Conservation (phyloP, 1,140 invertebrate species). For the Aradophagus sp. region DNA sequence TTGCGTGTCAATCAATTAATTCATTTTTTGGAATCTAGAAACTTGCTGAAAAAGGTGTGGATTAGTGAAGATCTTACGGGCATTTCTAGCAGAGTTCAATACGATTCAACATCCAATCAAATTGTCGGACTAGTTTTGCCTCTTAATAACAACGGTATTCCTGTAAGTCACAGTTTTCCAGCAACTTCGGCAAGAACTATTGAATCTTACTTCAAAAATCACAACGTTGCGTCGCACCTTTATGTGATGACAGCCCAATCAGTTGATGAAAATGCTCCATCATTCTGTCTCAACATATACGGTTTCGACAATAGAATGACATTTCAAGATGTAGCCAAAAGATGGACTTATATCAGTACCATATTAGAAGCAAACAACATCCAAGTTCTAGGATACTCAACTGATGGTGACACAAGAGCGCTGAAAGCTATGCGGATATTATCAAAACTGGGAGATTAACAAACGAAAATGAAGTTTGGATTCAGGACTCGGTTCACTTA, state of each 20-base stretch:
- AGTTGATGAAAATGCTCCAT: no score
- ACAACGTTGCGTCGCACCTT: background rate
- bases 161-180: background rate
- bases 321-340: no score
- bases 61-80: background rate
- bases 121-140: conserved; percentile 2
- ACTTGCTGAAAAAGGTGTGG: background rate
- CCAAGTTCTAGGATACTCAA: no score
- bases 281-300: no score
- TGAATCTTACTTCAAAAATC: background rate
- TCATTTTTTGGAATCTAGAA: background rate
- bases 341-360: no score
- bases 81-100: background rate
- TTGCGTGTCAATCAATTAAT: background rate
- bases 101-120: background rate
- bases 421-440: no score
- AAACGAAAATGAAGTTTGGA: no score
- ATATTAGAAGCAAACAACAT: no score
- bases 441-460: no score
- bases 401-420: no score
- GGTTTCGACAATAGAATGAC: no score
- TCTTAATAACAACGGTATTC: background rate
- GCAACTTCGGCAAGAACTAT: background rate
- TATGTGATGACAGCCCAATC: background rate
- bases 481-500: no score